Evolutionary conservation across 2,888 invertebrate genomes (phyloP).

Genomic region (Apocheima hispidaria): DNA sequence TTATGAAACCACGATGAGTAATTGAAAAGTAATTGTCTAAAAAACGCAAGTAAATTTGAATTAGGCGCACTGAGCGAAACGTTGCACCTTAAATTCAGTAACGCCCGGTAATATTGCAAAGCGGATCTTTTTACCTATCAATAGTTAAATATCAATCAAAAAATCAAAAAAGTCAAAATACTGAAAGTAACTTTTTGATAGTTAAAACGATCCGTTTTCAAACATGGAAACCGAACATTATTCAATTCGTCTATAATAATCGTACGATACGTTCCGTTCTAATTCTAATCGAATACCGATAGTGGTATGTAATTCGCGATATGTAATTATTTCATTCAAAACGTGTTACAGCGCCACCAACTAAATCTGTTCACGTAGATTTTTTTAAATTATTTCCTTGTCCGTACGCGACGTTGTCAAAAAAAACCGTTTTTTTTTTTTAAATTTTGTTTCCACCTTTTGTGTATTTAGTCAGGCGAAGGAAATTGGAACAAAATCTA

Average conservation of each 20-base stretch:
- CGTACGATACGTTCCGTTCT: slow-evolving; percentile 49
- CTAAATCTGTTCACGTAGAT: too few relatives aligned
- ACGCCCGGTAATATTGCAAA: neutral
- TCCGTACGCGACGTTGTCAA: slow-evolving; percentile 47
- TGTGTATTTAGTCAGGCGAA: too few relatives aligned
- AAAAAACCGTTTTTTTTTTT: too few relatives aligned
- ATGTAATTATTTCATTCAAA: slow-evolving; percentile 64
- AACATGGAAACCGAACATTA: slow-evolving; percentile 6
- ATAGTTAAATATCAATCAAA: neutral
- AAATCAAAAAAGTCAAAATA: too few relatives aligned
- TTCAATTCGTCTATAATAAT: slow-evolving; percentile 40
- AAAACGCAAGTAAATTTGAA: too few relatives aligned
- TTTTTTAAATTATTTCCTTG: neutral
- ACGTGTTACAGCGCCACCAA: slow-evolving; percentile 35
- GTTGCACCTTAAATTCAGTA: neutral
- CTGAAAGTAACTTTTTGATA: slow-evolving; percentile 2
- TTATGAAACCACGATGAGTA: too few relatives aligned
- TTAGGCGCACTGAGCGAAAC: too few relatives aligned
- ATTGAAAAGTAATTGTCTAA: too few relatives aligned
- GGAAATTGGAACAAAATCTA: too few relatives aligned
- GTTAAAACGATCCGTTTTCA: slow-evolving; percentile 6
- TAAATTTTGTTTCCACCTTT: too few relatives aligned
- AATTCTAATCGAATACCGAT: slow-evolving; percentile 59
- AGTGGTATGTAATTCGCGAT: slow-evolving; percentile 64
- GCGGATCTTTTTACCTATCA: neutral